These are phyloP conservation scores for Atethmia centrago DNA, from an alignment of 2,888 invertebrate species.

Conservation along the genomic window DNA sequence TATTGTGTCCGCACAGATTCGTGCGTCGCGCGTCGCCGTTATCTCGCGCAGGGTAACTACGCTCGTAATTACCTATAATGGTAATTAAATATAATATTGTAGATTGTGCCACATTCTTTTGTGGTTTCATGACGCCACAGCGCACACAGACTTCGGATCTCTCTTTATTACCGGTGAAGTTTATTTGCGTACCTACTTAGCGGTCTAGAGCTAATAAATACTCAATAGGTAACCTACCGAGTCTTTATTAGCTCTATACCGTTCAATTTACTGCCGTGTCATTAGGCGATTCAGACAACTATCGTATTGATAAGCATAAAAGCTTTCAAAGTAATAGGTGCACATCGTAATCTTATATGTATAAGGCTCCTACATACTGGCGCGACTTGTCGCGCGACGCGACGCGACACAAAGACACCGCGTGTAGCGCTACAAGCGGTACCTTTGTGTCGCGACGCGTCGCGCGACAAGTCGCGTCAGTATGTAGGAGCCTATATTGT, in stretches of 20 bases:
- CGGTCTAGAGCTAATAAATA: no score
- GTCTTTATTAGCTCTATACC: conserved; percentile 54
- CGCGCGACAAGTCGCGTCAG: no score
- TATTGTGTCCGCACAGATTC: conserved; percentile 77
- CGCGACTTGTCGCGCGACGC: no score
- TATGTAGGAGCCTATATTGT: no score
- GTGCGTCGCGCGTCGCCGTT: conserved; percentile 59
- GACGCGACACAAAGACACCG: no score
- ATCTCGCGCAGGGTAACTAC: conserved; percentile 55
- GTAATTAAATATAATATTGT: conserved; percentile 58
- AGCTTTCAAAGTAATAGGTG: conserved; percentile 67
- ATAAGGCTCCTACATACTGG: no score
- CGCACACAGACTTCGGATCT: conserved; percentile 24
- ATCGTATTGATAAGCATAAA: conserved; percentile 63
- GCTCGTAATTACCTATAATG: conserved; percentile 36
- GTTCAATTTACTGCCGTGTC: conserved; percentile 45
- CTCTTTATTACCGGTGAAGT: conserved; percentile 44
- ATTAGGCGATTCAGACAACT: conserved; percentile 55
- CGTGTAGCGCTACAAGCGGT: no score
- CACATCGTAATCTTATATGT: conserved; percentile 47
- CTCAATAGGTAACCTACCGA: not conserved
- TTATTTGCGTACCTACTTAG: conserved; percentile 44
- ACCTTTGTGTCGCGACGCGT: no score
- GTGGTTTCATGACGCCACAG: conserved; percentile 44
- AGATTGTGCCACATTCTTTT: conserved; percentile 36